These are phyloP conservation scores for Nannobrachium achirus DNA, from an alignment of 2,113 vertebrate species.

Conservation along the genomic window DNA sequence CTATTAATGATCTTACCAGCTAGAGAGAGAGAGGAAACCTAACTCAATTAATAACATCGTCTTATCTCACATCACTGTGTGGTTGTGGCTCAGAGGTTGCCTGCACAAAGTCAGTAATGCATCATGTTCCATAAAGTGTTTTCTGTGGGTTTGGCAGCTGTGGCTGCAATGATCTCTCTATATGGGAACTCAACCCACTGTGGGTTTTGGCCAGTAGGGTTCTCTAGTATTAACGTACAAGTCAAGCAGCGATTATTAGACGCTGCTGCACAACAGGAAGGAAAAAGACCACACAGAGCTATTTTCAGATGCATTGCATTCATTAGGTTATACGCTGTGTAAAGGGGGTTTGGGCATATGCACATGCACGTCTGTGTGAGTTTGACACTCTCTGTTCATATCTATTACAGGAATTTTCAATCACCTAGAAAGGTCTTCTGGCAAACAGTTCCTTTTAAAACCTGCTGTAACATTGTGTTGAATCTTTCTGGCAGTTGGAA, in stretches of 20 bases:
- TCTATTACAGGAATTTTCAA: slow-evolving; percentile 26
- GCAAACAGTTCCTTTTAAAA: slow-evolving; percentile 12
- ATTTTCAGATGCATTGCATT: slow-evolving; percentile 33
- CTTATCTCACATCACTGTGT: slow-evolving; percentile 16
- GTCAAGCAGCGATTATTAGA: slow-evolving; percentile 32
- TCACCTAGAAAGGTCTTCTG: slow-evolving; percentile 13
- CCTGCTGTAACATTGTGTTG: slow-evolving; percentile 20
- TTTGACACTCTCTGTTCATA: not conserved
- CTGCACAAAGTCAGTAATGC: slow-evolving; percentile 9
- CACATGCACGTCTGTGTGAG: not conserved
- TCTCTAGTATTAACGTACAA: slow-evolving; percentile 31
- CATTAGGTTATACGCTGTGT: not conserved
- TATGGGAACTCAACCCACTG: slow-evolving; percentile 29
- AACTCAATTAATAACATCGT: not conserved
- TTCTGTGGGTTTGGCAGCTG: slow-evolving; percentile 53
- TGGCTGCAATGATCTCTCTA: slow-evolving; percentile 8
- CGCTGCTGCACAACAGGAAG: slow-evolving; percentile 19
- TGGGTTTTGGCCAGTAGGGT: slow-evolving; percentile 29
- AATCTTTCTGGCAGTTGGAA: slow-evolving; percentile 20
- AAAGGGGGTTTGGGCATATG: not conserved
- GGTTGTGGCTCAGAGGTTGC: not conserved
- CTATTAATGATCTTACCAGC: not conserved
- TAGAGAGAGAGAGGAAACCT: not conserved
- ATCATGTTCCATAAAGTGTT: slow-evolving; percentile 43
- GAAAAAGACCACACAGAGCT: slow-evolving; percentile 8